Percentiles rank a stretch among this genome's conserved stretches.
Conservation (phyloP, 2,113 vertebrate genomes). For the Nyctibius bracteatus region DNA sequence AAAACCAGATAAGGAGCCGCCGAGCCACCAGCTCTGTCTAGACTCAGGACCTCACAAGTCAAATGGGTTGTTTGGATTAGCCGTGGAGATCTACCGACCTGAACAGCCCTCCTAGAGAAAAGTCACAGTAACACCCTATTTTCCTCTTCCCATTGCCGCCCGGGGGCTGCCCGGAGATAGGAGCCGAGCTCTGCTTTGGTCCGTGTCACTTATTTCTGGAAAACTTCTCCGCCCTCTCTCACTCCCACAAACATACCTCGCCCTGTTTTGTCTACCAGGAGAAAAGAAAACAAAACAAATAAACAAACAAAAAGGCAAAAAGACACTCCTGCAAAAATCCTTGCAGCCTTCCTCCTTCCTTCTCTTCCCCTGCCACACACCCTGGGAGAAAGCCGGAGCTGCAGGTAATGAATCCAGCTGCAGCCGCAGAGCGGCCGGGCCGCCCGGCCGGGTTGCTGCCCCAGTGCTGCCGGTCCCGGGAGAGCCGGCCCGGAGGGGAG, state of each 20-base stretch:
- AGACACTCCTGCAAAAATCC: neutral
- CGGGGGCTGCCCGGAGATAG: neutral
- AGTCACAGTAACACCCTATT: constrained; percentile 67
- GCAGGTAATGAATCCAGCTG: neutral
- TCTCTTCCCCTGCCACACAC: fast-evolving
- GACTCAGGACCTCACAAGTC: constrained; percentile 85
- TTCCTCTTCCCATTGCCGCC: constrained; percentile 49
- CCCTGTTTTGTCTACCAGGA: neutral
- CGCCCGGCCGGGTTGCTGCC: fast-evolving
- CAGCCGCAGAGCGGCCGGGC: neutral
- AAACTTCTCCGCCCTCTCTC: neutral
- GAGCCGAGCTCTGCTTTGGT: constrained; percentile 4
- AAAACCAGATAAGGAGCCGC: constrained; percentile 83
- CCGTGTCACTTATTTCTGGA: neutral
- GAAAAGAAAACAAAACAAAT: neutral
- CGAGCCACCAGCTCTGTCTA: constrained; percentile 82
- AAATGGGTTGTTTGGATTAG: constrained; percentile 84
- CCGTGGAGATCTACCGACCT: constrained; percentile 77
- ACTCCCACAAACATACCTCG: neutral
- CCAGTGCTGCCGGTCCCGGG: too few relatives aligned
- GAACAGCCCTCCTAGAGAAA: constrained; percentile 69
- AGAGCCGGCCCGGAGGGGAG: too few relatives aligned
- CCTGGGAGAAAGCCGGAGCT: neutral
- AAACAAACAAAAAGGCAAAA: neutral
- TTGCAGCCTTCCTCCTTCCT: neutral